phyloP scores from a whole-genome alignment of 1,140 invertebrate genomes.

The Samia ricini region DNA sequence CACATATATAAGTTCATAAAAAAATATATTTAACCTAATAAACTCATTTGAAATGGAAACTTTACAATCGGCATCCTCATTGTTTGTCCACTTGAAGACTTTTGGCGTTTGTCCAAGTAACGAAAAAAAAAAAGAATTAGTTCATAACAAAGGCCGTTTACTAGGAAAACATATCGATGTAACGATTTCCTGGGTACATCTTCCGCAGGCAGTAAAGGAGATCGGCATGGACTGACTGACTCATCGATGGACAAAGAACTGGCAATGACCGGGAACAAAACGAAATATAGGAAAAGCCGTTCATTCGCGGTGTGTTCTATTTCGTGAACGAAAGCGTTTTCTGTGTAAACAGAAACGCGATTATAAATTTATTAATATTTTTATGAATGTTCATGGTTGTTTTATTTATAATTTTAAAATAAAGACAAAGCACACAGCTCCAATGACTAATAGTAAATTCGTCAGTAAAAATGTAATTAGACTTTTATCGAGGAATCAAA shows the following conservation, averaged over 20 bases:
- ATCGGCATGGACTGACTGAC: conserved; percentile 41
- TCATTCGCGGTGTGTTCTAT: not conserved
- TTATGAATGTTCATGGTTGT: too few relatives aligned
- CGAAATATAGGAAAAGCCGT: conserved; percentile 37
- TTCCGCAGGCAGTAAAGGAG: conserved; percentile 21
- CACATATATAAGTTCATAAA: too few relatives aligned
- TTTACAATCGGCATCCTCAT: not conserved
- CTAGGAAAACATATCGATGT: conserved; percentile 43
- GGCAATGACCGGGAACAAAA: conserved; percentile 39
- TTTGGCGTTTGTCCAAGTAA: conserved; percentile 11
- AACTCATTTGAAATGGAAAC: conserved; percentile 13
- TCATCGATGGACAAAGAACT: conserved; percentile 45
- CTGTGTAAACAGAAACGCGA: too few relatives aligned
- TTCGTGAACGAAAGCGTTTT: not conserved
- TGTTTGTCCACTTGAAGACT: conserved; percentile 1
- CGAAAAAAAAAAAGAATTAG: too few relatives aligned
- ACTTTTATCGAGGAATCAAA: too few relatives aligned
- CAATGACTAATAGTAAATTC: too few relatives aligned
- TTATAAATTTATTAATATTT: too few relatives aligned
- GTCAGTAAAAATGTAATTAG: too few relatives aligned
- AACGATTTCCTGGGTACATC: conserved; percentile 49
- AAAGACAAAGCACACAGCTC: too few relatives aligned
- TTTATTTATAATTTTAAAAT: too few relatives aligned
- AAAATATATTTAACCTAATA: conserved; percentile 20
- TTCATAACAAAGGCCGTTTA: conserved; percentile 36